phyloP scores from a whole-genome alignment of 2,113 vertebrate species.

The Diglossa brunneiventris region DNA sequence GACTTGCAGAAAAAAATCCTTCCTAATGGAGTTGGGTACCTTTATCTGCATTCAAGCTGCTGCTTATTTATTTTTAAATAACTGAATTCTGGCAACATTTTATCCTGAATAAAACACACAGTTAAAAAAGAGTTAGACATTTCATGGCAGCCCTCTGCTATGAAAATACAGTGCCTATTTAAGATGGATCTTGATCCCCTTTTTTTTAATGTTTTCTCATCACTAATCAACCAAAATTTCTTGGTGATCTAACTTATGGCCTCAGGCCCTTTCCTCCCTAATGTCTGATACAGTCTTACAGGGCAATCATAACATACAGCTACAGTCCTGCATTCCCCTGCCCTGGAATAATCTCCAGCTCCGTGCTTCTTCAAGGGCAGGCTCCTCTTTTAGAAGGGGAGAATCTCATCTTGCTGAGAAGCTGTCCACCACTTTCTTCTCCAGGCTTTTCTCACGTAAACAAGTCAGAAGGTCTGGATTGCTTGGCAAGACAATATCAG shows the following conservation, averaged over 20 bases:
- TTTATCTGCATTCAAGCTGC: slow-evolving; percentile 54
- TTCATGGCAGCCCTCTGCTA: not conserved
- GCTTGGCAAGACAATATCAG: not conserved
- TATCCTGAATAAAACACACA: not conserved
- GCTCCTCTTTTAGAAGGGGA: not conserved
- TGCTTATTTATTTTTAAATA: slow-evolving; percentile 47
- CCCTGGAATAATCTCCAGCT: not conserved
- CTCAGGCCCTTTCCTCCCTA: not conserved
- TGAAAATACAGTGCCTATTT: not conserved
- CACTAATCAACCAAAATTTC: not conserved
- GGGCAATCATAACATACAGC: not conserved
- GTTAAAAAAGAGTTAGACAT: not conserved
- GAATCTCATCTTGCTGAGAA: not conserved
- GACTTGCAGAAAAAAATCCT: slow-evolving; percentile 5
- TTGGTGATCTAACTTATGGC: not conserved
- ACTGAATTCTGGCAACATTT: slow-evolving; percentile 4
- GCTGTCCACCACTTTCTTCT: not conserved
- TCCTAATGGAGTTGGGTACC: slow-evolving; percentile 42
- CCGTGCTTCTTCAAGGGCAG: not conserved
- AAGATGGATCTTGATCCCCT: not conserved
- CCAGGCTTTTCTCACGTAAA: not conserved
- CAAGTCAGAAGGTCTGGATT: not conserved
- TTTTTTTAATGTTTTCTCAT: not conserved
- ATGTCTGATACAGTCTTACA: not conserved
- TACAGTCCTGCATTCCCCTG: not conserved